phyloP scores from a whole-genome alignment of 2,797 vertebrate species.

The Typhlichthys subterraneus region DNA sequence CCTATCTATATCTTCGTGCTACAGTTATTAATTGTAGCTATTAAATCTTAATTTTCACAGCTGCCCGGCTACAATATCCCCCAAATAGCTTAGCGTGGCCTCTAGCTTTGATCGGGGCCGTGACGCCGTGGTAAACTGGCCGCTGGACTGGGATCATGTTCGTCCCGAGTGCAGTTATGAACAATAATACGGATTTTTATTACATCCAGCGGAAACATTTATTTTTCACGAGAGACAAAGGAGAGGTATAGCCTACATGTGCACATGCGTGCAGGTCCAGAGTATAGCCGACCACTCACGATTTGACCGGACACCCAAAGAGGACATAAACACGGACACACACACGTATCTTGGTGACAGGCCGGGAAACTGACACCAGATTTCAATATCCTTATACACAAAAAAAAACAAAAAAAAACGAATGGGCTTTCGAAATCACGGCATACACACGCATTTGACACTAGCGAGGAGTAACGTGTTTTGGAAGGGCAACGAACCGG shows the following conservation, averaged over 20 bases:
- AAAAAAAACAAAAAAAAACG: no score
- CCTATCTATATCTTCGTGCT: constrained; percentile 69
- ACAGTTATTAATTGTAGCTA: constrained; percentile 78
- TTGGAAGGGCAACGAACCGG: constrained; percentile 37
- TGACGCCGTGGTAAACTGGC: constrained; percentile 72
- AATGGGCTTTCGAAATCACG: constrained; percentile 32
- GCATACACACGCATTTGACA: constrained; percentile 46
- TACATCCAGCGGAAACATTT: constrained; percentile 79
- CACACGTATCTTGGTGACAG: background rate
- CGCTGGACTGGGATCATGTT: constrained; percentile 74
- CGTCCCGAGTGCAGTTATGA: constrained; percentile 75
- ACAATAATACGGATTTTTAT: constrained; percentile 79
- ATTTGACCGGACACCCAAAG: constrained; percentile 54
- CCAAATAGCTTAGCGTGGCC: constrained; percentile 67
- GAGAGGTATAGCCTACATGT: constrained; percentile 38
- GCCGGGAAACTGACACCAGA: no score
- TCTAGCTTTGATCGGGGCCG: constrained; percentile 74
- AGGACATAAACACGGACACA: no score
- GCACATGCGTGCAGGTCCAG: constrained; percentile 45
- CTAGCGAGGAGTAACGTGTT: constrained; percentile 30
- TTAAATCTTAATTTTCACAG: constrained; percentile 81
- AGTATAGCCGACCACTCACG: constrained; percentile 32
- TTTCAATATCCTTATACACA: no score
- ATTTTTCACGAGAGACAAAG: constrained; percentile 80
- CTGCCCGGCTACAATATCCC: constrained; percentile 65